Percentiles rank a stretch among this genome's conserved stretches.
These are phyloP conservation scores for Brotula barbata DNA, from an alignment of 2,797 vertebrate genomes.

Conservation along the genomic window DNA sequence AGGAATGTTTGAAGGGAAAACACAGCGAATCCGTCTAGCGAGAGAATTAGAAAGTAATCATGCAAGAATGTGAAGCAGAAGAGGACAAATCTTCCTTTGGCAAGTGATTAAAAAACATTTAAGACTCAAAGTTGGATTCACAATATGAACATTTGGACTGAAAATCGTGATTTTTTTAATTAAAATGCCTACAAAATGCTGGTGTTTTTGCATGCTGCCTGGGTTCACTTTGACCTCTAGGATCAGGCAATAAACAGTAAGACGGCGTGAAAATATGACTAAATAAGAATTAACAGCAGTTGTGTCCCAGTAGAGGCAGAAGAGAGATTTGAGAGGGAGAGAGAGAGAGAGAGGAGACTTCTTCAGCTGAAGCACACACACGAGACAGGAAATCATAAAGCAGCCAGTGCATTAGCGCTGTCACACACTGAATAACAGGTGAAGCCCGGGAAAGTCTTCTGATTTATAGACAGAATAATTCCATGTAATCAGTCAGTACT, in stretches of 20 bases:
- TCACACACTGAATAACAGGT: constrained; percentile 14
- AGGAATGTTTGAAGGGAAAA: constrained; percentile 26
- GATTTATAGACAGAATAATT: constrained; percentile 12
- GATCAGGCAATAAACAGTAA: background rate
- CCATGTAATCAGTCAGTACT: constrained; percentile 12
- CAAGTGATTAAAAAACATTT: too few species aligned
- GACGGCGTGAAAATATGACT: background rate
- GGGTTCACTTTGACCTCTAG: background rate
- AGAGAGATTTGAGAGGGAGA: background rate
- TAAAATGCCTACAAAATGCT: background rate
- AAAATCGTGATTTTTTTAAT: too few species aligned
- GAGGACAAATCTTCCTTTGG: constrained; percentile 12
- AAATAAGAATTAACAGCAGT: background rate
- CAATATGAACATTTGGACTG: too few species aligned
- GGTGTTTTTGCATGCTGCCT: background rate
- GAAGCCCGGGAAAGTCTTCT: background rate
- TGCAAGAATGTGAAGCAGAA: constrained; percentile 14
- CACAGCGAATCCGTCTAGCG: constrained; percentile 17
- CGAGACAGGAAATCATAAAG: background rate
- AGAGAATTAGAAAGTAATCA: constrained; percentile 29
- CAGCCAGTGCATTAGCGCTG: background rate
- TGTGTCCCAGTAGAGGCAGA: background rate
- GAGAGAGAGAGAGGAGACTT: background rate
- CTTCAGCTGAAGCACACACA: constrained; percentile 3
- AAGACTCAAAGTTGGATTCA: too few species aligned